A percentile compares a stretch with the other conserved stretches of the same genome.
Conservation (phyloP, 2,113 vertebrate genomes). For the Progne subis region DNA sequence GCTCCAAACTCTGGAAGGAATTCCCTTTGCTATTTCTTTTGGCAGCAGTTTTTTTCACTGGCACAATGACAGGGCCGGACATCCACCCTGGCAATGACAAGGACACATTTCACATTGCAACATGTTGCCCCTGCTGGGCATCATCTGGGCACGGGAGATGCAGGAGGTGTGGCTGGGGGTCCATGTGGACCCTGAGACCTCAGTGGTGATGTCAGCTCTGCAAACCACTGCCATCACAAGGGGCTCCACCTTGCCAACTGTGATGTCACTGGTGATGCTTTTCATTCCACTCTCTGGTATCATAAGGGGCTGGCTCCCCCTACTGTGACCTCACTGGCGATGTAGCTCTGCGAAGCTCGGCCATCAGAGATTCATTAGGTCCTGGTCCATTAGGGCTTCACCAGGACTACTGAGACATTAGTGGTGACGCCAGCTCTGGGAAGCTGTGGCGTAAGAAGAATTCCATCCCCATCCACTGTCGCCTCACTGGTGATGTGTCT, state of each 20-base stretch:
- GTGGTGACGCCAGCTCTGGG: background rate
- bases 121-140: background rate
- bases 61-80: background rate
- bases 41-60: background rate
- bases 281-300: background rate
- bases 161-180: background rate
- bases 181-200: background rate
- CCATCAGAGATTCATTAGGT: background rate
- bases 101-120: background rate
- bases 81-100: background rate
- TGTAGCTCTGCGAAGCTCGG: background rate
- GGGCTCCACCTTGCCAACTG: background rate
- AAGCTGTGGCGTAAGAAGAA: background rate
- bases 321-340: background rate
- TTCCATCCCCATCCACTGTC: background rate
- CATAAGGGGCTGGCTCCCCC: background rate
- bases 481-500: background rate
- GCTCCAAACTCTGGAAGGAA: background rate
- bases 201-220: too few species aligned
- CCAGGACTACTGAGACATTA: background rate
- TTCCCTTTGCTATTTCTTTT: background rate
- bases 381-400: background rate
- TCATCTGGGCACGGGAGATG: fast-evolving
- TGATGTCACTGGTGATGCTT: background rate
- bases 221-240: background rate